Evolutionary conservation across 2,113 vertebrate genomes (phyloP).

Genomic region (Taurulus bubalis): DNA sequence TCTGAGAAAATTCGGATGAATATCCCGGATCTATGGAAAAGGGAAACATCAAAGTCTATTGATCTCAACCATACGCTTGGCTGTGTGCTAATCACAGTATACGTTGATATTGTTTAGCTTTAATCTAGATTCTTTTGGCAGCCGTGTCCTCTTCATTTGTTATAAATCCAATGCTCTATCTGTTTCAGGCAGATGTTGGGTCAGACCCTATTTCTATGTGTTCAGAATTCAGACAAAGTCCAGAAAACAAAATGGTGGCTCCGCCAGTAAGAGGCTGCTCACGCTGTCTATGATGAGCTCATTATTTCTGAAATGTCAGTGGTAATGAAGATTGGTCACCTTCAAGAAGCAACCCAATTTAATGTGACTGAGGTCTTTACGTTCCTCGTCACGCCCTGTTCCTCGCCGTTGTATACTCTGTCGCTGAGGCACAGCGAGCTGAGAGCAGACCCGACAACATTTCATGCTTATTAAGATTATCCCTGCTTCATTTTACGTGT

Average conservation of each 20-base stretch:
- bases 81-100: constrained; percentile 26
- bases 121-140: constrained; percentile 45
- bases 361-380: constrained; percentile 53
- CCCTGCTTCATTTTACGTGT: constrained; percentile 37
- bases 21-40: constrained; percentile 40
- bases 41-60: constrained; percentile 31
- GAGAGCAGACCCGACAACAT: constrained; percentile 16
- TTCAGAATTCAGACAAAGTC: constrained; percentile 28
- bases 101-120: constrained; percentile 41
- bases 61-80: constrained; percentile 28
- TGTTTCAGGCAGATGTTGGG: constrained; percentile 25
- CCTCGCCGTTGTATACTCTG: not conserved
- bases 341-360: constrained; percentile 56
- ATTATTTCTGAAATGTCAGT: constrained; percentile 65
- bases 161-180: constrained; percentile 20
- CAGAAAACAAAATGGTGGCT: constrained; percentile 42
- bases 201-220: not conserved
- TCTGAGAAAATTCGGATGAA: constrained; percentile 37
- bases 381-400: constrained; percentile 34
- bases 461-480: constrained; percentile 40
- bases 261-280: constrained; percentile 1
- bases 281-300: constrained; percentile 44
- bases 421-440: constrained; percentile 16
- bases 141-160: constrained; percentile 20
- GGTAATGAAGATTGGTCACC: constrained; percentile 65